phyloP scores from a whole-genome alignment of 1,140 invertebrate genomes.

The Venustaconcha ellipsiformis region DNA sequence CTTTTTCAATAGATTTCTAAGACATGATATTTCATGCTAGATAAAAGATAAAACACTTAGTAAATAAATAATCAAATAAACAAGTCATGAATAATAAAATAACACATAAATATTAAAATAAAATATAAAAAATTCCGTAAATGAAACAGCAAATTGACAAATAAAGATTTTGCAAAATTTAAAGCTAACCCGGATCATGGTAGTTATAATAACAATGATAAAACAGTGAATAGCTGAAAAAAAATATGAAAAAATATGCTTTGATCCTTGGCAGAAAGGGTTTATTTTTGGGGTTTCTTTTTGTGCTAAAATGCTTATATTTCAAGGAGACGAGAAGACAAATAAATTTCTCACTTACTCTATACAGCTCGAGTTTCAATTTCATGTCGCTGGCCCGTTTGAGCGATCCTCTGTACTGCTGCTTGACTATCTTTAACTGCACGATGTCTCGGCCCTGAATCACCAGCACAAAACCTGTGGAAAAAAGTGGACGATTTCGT shows the following conservation, averaged over 20 bases:
- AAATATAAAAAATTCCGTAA: neutral
- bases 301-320: neutral
- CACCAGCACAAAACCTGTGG: slow-evolving; percentile 62
- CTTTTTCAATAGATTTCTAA: slow-evolving; percentile 55
- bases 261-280: neutral
- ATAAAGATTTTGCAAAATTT: neutral
- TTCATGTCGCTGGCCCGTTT: slow-evolving; percentile 56
- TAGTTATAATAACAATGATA: slow-evolving; percentile 5
- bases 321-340: neutral
- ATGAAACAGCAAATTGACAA: neutral
- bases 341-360: slow-evolving; percentile 39
- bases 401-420: slow-evolving; percentile 52
- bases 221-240: neutral
- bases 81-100: neutral
- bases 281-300: neutral
- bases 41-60: slow-evolving; percentile 9
- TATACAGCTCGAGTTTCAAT: slow-evolving; percentile 54
- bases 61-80: neutral
- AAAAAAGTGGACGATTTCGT: slow-evolving; percentile 6
- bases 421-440: slow-evolving; percentile 62
- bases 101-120: no score
- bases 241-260: no score
- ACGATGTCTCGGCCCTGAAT: slow-evolving; percentile 63
- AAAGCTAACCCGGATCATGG: neutral
- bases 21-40: slow-evolving; percentile 55